Evolutionary conservation across 1,140 invertebrate genomes (phyloP), one percentile per base, ranked within the genome.

Genomic region (Lethrus apterus): DNA sequence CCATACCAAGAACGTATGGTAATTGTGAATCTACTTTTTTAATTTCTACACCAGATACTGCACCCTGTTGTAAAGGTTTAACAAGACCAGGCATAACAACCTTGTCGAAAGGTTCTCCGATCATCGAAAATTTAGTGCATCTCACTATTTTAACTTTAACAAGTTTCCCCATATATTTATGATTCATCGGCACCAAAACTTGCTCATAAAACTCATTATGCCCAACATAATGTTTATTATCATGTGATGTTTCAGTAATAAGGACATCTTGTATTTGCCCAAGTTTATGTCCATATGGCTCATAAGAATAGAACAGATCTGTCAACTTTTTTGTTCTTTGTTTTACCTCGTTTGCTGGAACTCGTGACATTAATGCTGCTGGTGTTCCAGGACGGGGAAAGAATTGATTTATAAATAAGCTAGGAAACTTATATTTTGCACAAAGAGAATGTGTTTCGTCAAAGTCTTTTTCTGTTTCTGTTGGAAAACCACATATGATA

Each of bases 171-270:
- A 95, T 78, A 13, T 82, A 78, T 54, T 80, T 73, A 4, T 84
- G 71, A 15, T 80, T 70, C 68, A 86, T 86, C 0, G 89, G 87
- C 0, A 95, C 74, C 24, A 95, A 66, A 3, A 95, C 83, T 74
- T 99, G 96, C 66, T 98, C 92, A 65, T 99, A 99, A 61, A 71
- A 88, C 64, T 96, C 90, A 68, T 98, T 98, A 68, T 99, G 95
- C 0, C 80, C 93, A 2, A 98, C 94, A 63, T 80, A 95, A 69
- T 91, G 84, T 29, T 84, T 74, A 57, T 85, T 85, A 65, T 98
- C 94, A 62, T 94, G 83, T 0, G 95, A 93, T 33, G 88, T 66
- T 69, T 98, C 95, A 0, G 94, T 98, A 0, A 98, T 88, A 0
- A 98, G 66, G 1, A 98, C 85, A 8, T 83, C 73, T 47, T 95